phyloP scores from a whole-genome alignment of 2,113 vertebrate species.

The Microcebus tavaratra region DNA sequence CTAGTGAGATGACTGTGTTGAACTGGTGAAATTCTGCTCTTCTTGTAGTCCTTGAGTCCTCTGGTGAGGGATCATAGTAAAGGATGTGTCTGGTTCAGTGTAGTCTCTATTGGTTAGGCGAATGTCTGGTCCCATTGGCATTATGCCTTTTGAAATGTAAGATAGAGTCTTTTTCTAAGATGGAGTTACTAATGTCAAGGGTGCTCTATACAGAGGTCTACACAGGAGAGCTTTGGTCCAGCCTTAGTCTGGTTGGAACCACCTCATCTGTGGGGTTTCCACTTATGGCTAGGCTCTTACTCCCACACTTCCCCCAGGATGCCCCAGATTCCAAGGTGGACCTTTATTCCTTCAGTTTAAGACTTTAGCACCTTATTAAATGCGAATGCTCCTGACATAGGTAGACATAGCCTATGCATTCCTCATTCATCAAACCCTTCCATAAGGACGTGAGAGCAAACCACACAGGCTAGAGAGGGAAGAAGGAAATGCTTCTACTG shows the following conservation, averaged over 20 bases:
- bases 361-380: neutral
- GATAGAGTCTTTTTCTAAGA: no score
- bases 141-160: no score
- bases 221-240: neutral
- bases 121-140: no score
- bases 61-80: no score
- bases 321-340: neutral
- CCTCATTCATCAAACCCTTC: neutral
- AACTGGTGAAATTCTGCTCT: no score
- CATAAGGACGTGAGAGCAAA: neutral
- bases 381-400: neutral
- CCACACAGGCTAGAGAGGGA: neutral
- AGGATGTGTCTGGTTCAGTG: no score
- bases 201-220: neutral
- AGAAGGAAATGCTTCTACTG: no score
- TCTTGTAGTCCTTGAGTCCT: no score
- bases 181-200: no score
- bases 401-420: no score
- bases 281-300: neutral
- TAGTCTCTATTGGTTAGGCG: no score
- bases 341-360: neutral
- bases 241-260: neutral
- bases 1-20: no score
- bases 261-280: neutral
- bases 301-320: neutral